Evolutionary conservation across 2,797 vertebrate species (phyloP), one percentile per base, ranked within the genome.

Genomic region (Ataeniobius toweri): DNA sequence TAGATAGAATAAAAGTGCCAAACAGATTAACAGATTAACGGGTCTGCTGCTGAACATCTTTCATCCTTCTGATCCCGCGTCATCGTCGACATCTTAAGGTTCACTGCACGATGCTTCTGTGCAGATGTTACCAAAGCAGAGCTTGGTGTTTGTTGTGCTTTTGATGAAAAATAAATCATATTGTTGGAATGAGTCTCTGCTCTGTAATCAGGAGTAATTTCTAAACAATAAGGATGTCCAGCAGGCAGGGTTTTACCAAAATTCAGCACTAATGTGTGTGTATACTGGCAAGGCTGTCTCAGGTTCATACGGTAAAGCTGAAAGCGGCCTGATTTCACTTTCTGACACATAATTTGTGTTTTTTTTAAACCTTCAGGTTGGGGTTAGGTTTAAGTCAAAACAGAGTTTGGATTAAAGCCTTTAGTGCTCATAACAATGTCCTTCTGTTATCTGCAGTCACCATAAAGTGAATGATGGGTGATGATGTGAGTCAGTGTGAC

Each of bases 11-110:
- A 39, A 82, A 85, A 90, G 81, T 80, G 81, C 71, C 84, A 79
- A 91, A 85, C 82, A 86, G 89, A 89, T 93, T 90, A 91, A 85
- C 82, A 86, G 89, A 89, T 93, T 90, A 90, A 85, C 14, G 80
- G 73, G 79, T 46, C 73, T 53, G 10, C 77, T 20, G 50, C 80
- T 2, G 65, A 91, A 88, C 89, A 92, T 86, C 90, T 92, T 90
- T 85, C 83, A n/a, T 73, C 69, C 58, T 73, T 63, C 63, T 75
- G 36, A 36, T 44, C 0, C 26, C 5, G 73, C 59, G 75, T 84
- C 77, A 26, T 59, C 51, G 75, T 77, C 24, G 3, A 56, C 67
- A 20, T 63, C 3, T 10, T 22, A 67, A 79, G 76, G 75, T 74
- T 80, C 72, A 7, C 73, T 36, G 46, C 74, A 71, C 5, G 68